phyloP scores from a whole-genome alignment of 2,797 vertebrate genomes.

The Hippopotamyrus pictus region DNA sequence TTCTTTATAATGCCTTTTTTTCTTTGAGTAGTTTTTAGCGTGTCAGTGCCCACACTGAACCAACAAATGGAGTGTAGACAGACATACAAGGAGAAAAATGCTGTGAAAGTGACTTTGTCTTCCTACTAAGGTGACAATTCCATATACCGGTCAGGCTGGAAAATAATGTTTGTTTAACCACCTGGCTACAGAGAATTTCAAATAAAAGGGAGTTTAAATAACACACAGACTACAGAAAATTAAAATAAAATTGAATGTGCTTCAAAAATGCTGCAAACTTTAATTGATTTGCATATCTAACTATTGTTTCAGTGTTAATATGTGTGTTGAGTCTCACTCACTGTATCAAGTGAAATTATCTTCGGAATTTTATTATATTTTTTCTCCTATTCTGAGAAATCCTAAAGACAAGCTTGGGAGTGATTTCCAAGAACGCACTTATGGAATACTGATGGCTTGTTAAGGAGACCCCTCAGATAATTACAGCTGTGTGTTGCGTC shows the following conservation, averaged over 20 bases:
- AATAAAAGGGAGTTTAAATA: neutral
- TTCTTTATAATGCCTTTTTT: neutral
- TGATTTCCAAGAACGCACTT: neutral
- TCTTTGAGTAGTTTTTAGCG: neutral
- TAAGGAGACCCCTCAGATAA: slow-evolving; percentile 6
- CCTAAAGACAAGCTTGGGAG: neutral
- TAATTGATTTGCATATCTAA: neutral
- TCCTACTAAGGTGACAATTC: slow-evolving; percentile 34
- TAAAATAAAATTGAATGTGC: neutral
- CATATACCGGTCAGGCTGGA: slow-evolving; percentile 34
- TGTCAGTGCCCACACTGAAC: neutral
- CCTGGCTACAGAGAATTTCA: slow-evolving; percentile 21
- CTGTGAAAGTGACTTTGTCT: slow-evolving; percentile 45
- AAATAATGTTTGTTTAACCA: slow-evolving; percentile 52
- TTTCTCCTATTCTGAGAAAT: neutral
- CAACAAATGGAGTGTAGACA: neutral
- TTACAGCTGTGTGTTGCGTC: neutral
- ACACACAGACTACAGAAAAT: neutral
- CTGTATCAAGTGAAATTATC: neutral
- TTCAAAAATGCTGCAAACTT: neutral
- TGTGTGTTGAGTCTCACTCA: neutral
- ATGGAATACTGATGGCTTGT: neutral
- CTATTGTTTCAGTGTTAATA: neutral
- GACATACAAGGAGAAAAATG: neutral
- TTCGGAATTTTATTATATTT: neutral